These are phyloP conservation scores for Drosophila setosimentum DNA, from an alignment of 2,888 invertebrate species.

Conservation along the genomic window DNA sequence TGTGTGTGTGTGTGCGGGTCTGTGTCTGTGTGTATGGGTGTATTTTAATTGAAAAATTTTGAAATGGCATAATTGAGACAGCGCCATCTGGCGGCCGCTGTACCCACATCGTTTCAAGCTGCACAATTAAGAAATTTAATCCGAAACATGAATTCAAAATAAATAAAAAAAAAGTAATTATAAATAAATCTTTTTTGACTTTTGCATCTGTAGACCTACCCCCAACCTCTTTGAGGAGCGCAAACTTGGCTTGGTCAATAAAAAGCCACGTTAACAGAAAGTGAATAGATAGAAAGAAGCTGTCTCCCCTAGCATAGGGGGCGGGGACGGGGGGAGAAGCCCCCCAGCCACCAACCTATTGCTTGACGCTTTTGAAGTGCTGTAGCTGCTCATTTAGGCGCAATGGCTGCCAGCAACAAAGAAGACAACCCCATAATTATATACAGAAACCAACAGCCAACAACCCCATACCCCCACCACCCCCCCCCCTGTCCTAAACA, in stretches of 20 bases:
- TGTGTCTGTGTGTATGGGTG: constrained; percentile 7
- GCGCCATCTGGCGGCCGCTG: constrained; percentile 53
- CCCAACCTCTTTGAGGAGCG: background rate
- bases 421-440: constrained; percentile 33
- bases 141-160: constrained; percentile 22
- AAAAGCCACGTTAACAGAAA: constrained; percentile 69
- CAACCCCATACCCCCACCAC: background rate
- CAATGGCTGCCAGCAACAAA: constrained; percentile 64
- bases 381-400: constrained; percentile 71
- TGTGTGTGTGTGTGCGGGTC: constrained; percentile 1
- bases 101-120: constrained; percentile 29
- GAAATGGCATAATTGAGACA: constrained; percentile 74
- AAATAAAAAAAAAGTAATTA: background rate
- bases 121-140: constrained; percentile 61
- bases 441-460: background rate
- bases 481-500: background rate
- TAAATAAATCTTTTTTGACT: constrained; percentile 30
- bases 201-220: constrained; percentile 7
- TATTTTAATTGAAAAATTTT: constrained; percentile 76
- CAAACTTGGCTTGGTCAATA: constrained; percentile 43
- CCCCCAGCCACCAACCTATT: background rate
- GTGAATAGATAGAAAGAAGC: constrained; percentile 38
- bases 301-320: background rate
- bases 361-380: constrained; percentile 57
- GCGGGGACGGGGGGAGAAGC: background rate